Conservation (phyloP, 2,113 vertebrate species). For the Aegithalos caudatus region DNA sequence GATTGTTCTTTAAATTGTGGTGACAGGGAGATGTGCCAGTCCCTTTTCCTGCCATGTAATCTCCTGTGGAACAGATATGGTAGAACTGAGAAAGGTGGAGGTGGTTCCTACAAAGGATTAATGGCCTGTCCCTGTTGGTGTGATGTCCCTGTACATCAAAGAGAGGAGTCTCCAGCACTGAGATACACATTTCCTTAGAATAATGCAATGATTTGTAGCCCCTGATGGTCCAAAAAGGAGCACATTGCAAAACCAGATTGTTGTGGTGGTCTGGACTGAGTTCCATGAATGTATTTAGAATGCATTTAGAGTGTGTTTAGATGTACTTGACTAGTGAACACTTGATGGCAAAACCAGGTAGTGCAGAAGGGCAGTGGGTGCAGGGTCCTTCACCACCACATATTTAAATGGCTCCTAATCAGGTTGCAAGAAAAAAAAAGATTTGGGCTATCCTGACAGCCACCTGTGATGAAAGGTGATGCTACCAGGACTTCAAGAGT, state of each 20-base stretch:
- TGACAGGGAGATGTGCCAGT: background rate
- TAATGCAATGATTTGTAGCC: background rate
- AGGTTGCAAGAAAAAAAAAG: background rate
- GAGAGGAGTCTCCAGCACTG: background rate
- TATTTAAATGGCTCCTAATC: background rate
- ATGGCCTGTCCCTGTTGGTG: background rate
- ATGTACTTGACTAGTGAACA: background rate
- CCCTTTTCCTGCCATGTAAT: background rate
- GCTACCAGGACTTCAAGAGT: background rate
- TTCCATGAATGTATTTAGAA: background rate
- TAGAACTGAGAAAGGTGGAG: background rate
- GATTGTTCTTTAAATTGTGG: background rate
- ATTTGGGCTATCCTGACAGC: background rate
- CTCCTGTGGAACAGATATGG: background rate
- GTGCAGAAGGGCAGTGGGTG: background rate
- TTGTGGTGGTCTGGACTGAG: background rate
- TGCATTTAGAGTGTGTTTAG: background rate
- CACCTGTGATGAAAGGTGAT: background rate
- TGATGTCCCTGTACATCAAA: background rate
- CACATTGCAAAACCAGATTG: background rate
- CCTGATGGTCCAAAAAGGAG: background rate
- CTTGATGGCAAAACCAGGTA: fast-evolving
- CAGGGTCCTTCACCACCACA: fast-evolving
- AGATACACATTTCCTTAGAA: background rate
- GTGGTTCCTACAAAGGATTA: background rate